Evolutionary conservation across 2,888 invertebrate species (phyloP), one percentile per base, ranked within the genome.

Genomic region (Pseudolycoriella hygida): DNA sequence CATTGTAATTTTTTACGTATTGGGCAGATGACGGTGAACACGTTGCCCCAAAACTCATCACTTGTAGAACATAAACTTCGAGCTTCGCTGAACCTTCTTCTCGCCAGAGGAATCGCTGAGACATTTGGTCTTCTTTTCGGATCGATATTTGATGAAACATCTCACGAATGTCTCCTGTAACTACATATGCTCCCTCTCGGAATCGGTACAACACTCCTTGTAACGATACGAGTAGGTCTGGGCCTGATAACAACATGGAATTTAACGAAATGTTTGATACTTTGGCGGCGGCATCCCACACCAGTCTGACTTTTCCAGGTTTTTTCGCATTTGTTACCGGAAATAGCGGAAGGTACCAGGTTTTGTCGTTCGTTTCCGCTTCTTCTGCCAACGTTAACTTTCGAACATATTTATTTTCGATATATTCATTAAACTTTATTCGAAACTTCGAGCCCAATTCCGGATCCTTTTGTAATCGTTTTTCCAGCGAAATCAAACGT

Each of bases 291-390:
- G n/a, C n/a, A n/a, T n/a, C n/a, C n/a, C n/a, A n/a, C n/a, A n/a
- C n/a, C n/a, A n/a, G n/a, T n/a, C n/a, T n/a, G n/a, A n/a, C n/a
- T n/a, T n/a, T n/a, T n/a, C n/a, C n/a, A n/a, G n/a, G n/a, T n/a
- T n/a, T 55, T 45, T 54, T 51, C 5, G 47, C 49, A 17, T 51
- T 49, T 1, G n/a, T 5, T 0, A 55, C 54, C 0, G 52, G 50
- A 43, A 52, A 52, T 40, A 54, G 53, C 5, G 54, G 54, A 18
- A 54, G 42, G 44, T n/a, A n/a, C n/a, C n/a, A n/a, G n/a, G n/a
- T n/a, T n/a, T n/a, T n/a, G n/a, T n/a, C n/a, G n/a, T n/a, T 50
- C n/a, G n/a, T n/a, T 2, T 30, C 30, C 15, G 17, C 34, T 11
- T 19, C 38, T 19, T 20, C 15, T 45, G 37, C 8, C 50, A 50